Conservation (phyloP, 2,113 vertebrate genomes). For the Naja naja region DNA sequence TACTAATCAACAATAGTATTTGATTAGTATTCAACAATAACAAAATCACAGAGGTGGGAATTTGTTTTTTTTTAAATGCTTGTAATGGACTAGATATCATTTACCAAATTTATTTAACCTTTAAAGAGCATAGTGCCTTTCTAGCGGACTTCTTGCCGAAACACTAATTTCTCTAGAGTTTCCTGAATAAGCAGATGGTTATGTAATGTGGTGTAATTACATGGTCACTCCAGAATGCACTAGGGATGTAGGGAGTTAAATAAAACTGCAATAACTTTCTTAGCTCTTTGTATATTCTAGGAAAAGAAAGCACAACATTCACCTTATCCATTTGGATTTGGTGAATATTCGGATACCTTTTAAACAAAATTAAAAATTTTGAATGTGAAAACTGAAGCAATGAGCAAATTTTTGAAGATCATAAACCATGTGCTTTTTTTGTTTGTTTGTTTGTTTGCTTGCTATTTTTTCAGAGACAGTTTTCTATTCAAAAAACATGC, state of each 20-base stretch:
- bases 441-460: neutral
- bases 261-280: neutral
- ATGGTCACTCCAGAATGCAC: neutral
- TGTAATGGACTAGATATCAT: neutral
- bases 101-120: neutral
- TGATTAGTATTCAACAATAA: neutral
- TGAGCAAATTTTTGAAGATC: neutral
- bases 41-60: neutral
- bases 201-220: neutral
- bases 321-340: neutral
- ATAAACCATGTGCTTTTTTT: neutral
- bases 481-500: neutral
- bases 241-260: neutral
- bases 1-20: neutral
- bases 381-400: neutral
- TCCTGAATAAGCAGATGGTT: neutral
- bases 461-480: neutral
- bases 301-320: neutral
- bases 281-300: neutral
- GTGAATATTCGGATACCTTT: neutral
- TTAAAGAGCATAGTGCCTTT: neutral
- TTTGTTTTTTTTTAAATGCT: neutral
- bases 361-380: neutral
- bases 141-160: neutral
- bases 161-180: neutral